phyloP scores from a whole-genome alignment of 2,888 invertebrate genomes.

The Stenodema calcarata region DNA sequence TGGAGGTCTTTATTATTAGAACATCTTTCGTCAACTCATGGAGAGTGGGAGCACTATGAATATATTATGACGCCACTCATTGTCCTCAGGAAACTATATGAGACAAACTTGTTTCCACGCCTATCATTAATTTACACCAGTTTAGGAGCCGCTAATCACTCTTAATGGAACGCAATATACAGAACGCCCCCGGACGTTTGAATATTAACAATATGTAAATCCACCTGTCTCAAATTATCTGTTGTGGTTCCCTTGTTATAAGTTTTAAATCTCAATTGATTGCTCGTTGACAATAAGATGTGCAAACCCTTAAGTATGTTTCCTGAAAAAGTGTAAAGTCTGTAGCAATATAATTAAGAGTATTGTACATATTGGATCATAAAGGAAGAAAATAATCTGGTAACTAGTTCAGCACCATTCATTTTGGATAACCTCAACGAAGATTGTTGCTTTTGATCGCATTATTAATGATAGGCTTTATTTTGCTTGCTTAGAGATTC shows the following conservation, averaged over 20 bases:
- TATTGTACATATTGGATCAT: too few species aligned
- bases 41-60: neutral
- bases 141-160: constrained; percentile 26
- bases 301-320: too few species aligned
- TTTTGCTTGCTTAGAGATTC: too few species aligned
- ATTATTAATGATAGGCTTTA: too few species aligned
- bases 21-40: too few species aligned
- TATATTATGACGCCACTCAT: neutral
- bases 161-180: constrained; percentile 5
- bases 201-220: constrained; percentile 27
- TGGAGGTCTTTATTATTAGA: too few species aligned
- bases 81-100: neutral
- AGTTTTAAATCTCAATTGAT: constrained; percentile 15
- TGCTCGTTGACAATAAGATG: constrained; percentile 9
- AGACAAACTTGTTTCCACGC: neutral
- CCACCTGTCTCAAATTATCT: neutral
- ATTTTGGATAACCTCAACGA: too few species aligned
- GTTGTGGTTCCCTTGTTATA: constrained; percentile 1
- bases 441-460: too few species aligned
- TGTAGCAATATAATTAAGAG: too few species aligned
- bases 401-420: too few species aligned
- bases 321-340: too few species aligned
- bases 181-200: constrained; percentile 7
- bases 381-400: too few species aligned
- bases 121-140: constrained; percentile 18